These are phyloP conservation scores for Dolichotis patagonum DNA, from an alignment of 2,113 vertebrate species.

Conservation along the genomic window DNA sequence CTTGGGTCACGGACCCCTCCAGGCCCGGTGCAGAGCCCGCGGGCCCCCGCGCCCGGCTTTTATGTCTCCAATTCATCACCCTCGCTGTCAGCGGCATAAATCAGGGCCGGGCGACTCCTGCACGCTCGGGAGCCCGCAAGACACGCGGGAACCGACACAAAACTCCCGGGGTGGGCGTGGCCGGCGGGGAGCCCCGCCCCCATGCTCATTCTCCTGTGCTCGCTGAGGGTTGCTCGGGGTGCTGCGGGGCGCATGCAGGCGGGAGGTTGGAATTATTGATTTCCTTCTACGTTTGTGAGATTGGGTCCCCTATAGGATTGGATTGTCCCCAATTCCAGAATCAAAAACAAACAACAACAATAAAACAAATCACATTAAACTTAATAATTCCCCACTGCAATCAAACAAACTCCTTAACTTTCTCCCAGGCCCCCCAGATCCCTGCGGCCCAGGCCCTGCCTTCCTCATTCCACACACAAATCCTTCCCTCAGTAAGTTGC, in stretches of 20 bases:
- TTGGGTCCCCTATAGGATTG: not conserved
- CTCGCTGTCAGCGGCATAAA: slow-evolving; percentile 83
- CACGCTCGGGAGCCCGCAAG: slow-evolving; percentile 39
- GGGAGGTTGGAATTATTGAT: not conserved
- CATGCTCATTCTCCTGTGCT: not conserved
- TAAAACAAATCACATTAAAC: not conserved
- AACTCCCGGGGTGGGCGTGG: accelerated
- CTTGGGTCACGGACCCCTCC: slow-evolving; percentile 81
- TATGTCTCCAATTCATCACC: slow-evolving; percentile 83
- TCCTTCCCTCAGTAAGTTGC: not conserved
- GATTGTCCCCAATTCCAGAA: not conserved
- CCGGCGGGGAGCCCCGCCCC: not conserved
- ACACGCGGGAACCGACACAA: slow-evolving; percentile 21
- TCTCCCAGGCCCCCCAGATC: not conserved
- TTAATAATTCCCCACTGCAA: not conserved
- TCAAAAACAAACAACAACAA: not conserved
- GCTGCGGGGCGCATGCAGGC: no score
- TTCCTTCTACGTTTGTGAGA: not conserved
- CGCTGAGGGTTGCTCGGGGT: not conserved
- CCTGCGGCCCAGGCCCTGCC: accelerated
- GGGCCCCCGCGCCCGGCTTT: slow-evolving; percentile 80
- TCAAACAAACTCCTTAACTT: not conserved
- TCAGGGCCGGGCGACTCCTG: slow-evolving; percentile 68
- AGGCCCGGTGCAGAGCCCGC: no score
- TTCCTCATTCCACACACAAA: not conserved